Conservation (phyloP, 2,113 vertebrate genomes). For the Hydrolagus affinis region DNA sequence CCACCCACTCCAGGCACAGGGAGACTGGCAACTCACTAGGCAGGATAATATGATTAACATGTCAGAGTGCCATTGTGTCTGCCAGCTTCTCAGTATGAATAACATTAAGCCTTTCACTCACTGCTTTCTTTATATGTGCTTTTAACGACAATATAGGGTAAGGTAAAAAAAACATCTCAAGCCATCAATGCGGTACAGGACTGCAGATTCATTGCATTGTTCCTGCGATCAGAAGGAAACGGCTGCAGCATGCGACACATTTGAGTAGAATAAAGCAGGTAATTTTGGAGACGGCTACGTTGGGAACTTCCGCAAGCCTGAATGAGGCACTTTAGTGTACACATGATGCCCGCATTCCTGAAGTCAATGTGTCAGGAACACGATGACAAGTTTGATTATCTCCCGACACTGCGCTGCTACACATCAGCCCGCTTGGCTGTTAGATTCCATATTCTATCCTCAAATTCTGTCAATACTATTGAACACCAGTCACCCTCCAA, state of each 20-base stretch:
- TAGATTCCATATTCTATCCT: not conserved
- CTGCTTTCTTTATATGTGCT: too few species aligned
- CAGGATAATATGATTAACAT: not conserved
- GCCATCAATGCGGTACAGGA: too few species aligned
- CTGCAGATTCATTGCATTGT: too few species aligned
- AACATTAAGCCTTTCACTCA: too few species aligned
- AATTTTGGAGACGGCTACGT: not conserved
- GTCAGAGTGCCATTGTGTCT: not conserved
- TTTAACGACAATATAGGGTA: too few species aligned
- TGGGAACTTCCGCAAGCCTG: constrained; percentile 17
- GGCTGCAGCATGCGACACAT: not conserved
- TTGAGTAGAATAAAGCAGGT: not conserved
- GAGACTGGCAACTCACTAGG: too few species aligned
- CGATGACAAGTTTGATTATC: constrained; percentile 14
- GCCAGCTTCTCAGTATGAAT: not conserved
- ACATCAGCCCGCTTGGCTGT: not conserved
- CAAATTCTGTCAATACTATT: too few species aligned
- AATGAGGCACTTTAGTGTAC: constrained; percentile 11
- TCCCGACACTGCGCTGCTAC: not conserved
- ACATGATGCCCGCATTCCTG: constrained; percentile 13
- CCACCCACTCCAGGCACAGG: not conserved
- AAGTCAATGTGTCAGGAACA: not conserved
- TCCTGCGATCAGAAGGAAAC: not conserved
- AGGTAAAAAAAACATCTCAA: too few species aligned
- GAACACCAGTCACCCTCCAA: not conserved